phyloP scores from a whole-genome alignment of 2,888 invertebrate species.

The Mechanitis mazaeus region DNA sequence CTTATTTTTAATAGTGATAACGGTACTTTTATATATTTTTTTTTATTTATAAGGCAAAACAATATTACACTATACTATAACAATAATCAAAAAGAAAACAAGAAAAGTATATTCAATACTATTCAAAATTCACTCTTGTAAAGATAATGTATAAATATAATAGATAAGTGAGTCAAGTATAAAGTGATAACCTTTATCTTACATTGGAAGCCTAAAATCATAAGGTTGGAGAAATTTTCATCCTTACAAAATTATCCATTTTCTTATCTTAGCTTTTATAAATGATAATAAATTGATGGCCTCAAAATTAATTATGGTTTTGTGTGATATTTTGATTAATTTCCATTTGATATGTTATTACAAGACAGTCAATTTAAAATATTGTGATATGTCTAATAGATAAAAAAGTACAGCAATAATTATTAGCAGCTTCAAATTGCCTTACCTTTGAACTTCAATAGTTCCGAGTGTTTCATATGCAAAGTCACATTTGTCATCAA shows the following conservation, averaged over 20 bases:
- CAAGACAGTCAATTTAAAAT: too few relatives aligned
- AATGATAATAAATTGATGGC: too few relatives aligned
- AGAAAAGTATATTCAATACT: neutral
- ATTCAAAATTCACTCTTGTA: constrained; percentile 2
- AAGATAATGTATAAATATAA: constrained; percentile 20
- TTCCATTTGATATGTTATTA: neutral
- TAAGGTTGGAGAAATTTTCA: constrained; percentile 9
- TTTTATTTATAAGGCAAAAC: too few relatives aligned
- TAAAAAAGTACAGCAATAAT: neutral
- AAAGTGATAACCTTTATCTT: constrained; percentile 25
- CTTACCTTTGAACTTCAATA: constrained; percentile 93
- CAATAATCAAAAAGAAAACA: constrained; percentile 6
- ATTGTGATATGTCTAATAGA: too few relatives aligned
- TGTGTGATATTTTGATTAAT: neutral
- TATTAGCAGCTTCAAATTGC: neutral
- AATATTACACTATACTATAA: too few relatives aligned
- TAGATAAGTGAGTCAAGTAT: constrained; percentile 20
- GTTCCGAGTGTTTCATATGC: constrained; percentile 97
- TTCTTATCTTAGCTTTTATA: neutral
- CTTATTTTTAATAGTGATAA: too few relatives aligned
- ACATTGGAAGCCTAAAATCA: constrained; percentile 13
- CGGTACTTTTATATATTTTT: too few relatives aligned
- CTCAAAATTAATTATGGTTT: too few relatives aligned
- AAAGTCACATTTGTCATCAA: constrained; percentile 95
- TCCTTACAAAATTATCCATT: neutral